phyloP scores from a whole-genome alignment of 2,888 invertebrate species.

The Zeuzera pyrina region DNA sequence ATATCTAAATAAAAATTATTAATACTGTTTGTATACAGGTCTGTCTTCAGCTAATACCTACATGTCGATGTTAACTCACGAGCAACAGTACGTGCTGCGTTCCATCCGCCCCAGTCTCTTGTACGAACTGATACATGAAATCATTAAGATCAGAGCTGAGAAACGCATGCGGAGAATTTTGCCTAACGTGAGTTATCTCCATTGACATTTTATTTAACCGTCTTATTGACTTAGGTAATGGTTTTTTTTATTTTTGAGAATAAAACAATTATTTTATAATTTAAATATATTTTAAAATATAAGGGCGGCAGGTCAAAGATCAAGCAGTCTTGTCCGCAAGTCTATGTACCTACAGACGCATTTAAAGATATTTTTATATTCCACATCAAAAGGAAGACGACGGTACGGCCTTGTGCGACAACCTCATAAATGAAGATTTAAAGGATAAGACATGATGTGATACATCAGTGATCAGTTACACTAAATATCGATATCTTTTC shows the following conservation, averaged over 20 bases:
- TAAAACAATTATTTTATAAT: no score
- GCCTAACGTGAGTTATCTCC: slow-evolving; percentile 37
- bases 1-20: background rate
- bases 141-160: slow-evolving; percentile 50
- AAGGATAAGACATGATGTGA: no score
- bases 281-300: no score
- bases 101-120: slow-evolving; percentile 52
- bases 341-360: no score
- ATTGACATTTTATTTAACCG: background rate
- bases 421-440: no score
- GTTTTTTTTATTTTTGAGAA: background rate
- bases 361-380: no score
- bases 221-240: background rate
- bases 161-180: slow-evolving; percentile 49
- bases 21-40: slow-evolving; percentile 23
- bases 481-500: no score
- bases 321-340: no score
- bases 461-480: no score
- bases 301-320: no score
- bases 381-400: no score
- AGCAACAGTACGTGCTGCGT: slow-evolving; percentile 50
- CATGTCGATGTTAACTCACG: slow-evolving; percentile 56
- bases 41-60: slow-evolving; percentile 56
- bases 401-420: no score
- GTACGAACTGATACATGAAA: slow-evolving; percentile 54